phyloP scores from a whole-genome alignment of 2,797 vertebrate species.

The Lepilemur ruficaudatus region DNA sequence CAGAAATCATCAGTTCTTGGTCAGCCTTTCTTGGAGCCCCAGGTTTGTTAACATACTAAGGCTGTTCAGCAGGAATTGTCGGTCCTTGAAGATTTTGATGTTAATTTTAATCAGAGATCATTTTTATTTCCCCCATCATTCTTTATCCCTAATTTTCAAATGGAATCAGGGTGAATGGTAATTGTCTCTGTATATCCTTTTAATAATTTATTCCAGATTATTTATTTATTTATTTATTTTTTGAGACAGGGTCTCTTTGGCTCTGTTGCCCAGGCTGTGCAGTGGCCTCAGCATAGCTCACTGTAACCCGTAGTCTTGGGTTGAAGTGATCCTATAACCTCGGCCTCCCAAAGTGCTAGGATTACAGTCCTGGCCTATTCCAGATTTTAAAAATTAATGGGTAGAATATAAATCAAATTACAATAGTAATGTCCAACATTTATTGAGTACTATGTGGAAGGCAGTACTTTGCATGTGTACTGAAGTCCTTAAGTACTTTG shows the following conservation, averaged over 20 bases:
- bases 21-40: too few relatives aligned
- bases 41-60: background rate
- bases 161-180: conserved; percentile 12
- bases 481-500: background rate
- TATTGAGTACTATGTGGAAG: background rate
- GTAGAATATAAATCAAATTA: background rate
- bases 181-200: background rate
- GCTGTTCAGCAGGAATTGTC: background rate
- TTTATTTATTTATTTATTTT: background rate
- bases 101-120: conserved; percentile 2
- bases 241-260: background rate
- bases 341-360: background rate
- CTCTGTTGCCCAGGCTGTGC: background rate
- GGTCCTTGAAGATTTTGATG: background rate
- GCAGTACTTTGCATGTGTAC: background rate
- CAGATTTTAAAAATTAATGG: background rate
- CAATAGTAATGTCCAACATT: background rate
- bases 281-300: background rate
- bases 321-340: background rate
- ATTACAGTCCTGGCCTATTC: background rate
- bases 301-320: background rate
- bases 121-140: background rate
- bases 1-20: background rate
- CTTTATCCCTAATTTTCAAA: conserved; percentile 30
- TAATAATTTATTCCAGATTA: background rate